These are phyloP conservation scores for Brenthis daphne DNA, from an alignment of 2,888 invertebrate genomes.

Conservation along the genomic window DNA sequence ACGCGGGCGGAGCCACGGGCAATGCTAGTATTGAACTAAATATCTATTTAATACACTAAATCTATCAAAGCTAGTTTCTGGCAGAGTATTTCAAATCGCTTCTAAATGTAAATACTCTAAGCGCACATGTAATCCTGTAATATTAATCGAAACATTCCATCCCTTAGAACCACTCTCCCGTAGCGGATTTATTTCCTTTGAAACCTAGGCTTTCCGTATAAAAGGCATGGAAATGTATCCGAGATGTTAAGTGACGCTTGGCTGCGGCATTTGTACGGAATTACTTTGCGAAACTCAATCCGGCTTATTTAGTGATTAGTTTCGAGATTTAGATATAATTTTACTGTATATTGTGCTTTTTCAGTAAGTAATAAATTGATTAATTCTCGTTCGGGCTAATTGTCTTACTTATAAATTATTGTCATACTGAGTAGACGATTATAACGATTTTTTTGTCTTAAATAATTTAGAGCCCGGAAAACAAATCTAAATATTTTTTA, in stretches of 20 bases:
- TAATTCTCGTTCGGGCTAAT: too few species aligned
- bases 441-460: too few species aligned
- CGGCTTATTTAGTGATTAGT: slow-evolving; percentile 11
- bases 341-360: neutral
- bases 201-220: slow-evolving; percentile 42
- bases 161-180: slow-evolving; percentile 40
- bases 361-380: too few species aligned
- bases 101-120: slow-evolving; percentile 18
- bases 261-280: slow-evolving; percentile 27
- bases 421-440: too few species aligned
- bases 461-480: too few species aligned
- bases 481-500: too few species aligned
- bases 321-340: slow-evolving; percentile 2
- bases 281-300: slow-evolving; percentile 18
- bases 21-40: too few species aligned
- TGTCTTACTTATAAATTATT: too few species aligned
- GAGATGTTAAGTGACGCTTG: slow-evolving; percentile 25
- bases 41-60: too few species aligned
- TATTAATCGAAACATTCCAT: slow-evolving; percentile 35
- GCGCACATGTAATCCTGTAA: slow-evolving; percentile 21
- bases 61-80: too few species aligned
- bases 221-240: slow-evolving; percentile 34
- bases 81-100: neutral
- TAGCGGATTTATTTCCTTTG: slow-evolving; percentile 46
- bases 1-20: too few species aligned